A percentile compares a stretch with the other conserved stretches of the same genome.
These are phyloP conservation scores for Rhopalosiphum maidis DNA, from an alignment of 1,140 invertebrate species.

Conservation along the genomic window DNA sequence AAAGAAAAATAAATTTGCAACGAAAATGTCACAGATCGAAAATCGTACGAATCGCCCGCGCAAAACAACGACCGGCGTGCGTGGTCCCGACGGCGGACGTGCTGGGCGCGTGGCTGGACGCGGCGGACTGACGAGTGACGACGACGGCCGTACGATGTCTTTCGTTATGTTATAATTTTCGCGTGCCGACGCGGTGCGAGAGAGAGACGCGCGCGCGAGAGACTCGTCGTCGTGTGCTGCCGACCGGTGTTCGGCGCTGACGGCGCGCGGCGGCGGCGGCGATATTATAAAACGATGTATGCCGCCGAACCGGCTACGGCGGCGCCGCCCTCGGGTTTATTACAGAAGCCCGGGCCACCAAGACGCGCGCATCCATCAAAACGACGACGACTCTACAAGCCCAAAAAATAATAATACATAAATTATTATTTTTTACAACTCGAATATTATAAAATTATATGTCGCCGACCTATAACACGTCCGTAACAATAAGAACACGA, in stretches of 20 bases:
- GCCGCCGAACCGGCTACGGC: background rate
- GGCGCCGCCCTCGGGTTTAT: background rate
- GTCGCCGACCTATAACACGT: too few species aligned
- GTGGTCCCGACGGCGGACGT: background rate
- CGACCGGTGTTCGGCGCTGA: background rate
- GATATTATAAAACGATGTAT: background rate
- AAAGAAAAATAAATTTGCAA: background rate
- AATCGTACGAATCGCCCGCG: background rate
- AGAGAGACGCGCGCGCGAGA: background rate
- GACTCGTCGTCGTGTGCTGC: slow-evolving; percentile 4
- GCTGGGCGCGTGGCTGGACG: slow-evolving; percentile 45
- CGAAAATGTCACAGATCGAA: background rate
- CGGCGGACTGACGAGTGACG: slow-evolving; percentile 19
- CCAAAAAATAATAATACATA: too few species aligned
- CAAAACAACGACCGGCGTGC: background rate
- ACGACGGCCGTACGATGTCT: background rate
- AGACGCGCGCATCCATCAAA: background rate
- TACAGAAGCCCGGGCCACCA: background rate
- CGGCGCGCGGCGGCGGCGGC: background rate
- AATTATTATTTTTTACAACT: too few species aligned
- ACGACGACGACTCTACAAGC: too few species aligned
- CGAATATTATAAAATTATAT: too few species aligned
- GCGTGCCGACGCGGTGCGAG: background rate
- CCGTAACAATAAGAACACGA: too few species aligned
- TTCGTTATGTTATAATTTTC: background rate